These are phyloP conservation scores for Parotocinclus haroldoi DNA, from an alignment of 2,797 vertebrate species.

Conservation along the genomic window DNA sequence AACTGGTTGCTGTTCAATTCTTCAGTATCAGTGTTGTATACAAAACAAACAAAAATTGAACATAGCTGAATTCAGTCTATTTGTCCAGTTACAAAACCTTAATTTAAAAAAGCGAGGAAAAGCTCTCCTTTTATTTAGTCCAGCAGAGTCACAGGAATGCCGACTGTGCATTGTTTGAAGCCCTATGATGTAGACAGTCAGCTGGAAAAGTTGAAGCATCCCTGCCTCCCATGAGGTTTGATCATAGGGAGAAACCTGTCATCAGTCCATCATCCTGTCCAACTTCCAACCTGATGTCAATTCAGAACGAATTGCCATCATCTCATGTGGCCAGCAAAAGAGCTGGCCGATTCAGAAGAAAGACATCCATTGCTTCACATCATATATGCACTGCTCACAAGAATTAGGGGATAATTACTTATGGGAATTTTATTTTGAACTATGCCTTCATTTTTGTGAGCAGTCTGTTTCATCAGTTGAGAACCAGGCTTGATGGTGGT, in stretches of 20 bases:
- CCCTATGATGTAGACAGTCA: slow-evolving; percentile 26
- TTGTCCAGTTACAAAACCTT: too few relatives aligned
- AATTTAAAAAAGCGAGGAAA: too few relatives aligned
- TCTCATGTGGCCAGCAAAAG: slow-evolving; percentile 28
- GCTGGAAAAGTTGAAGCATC: slow-evolving; percentile 30
- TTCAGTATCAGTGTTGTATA: too few relatives aligned
- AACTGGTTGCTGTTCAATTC: too few relatives aligned
- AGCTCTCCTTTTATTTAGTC: background rate
- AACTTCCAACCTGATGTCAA: slow-evolving; percentile 21
- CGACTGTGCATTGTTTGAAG: slow-evolving; percentile 27
- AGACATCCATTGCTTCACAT: slow-evolving; percentile 14
- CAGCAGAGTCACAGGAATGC: background rate
- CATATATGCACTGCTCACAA: slow-evolving; percentile 28
- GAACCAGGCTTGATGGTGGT: too few relatives aligned
- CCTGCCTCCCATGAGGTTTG: slow-evolving; percentile 29
- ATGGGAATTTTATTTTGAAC: too few relatives aligned
- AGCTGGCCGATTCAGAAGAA: slow-evolving; percentile 11
- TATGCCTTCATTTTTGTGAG: too few relatives aligned
- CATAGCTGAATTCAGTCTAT: too few relatives aligned
- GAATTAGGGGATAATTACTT: too few relatives aligned
- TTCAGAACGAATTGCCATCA: slow-evolving; percentile 26
- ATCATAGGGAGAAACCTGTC: slow-evolving; percentile 31
- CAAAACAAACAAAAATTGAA: too few relatives aligned
- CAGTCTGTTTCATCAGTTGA: too few relatives aligned
- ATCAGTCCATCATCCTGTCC: slow-evolving; percentile 26